Percentiles rank a stretch among this genome's conserved stretches.
phyloP scores from a whole-genome alignment of 2,113 vertebrate genomes.

The Scolopax mira region DNA sequence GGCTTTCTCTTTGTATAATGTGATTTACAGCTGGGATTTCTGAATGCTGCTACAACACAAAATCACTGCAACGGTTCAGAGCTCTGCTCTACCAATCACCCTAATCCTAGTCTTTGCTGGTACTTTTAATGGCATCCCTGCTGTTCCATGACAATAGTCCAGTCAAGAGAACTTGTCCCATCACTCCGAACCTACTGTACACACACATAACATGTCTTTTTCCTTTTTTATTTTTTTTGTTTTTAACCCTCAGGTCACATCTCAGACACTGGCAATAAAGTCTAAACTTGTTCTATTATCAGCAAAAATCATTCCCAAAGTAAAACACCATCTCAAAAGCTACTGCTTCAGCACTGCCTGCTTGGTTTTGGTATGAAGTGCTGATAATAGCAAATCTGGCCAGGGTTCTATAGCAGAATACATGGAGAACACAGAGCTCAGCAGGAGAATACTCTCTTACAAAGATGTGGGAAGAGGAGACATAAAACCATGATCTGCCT shows the following conservation, averaged over 20 bases:
- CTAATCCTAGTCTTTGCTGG: constrained; percentile 1
- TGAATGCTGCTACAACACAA: constrained; percentile 19
- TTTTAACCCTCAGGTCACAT: neutral
- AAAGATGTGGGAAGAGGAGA: neutral
- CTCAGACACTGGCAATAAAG: neutral
- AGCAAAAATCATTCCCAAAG: neutral
- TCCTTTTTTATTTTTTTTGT: too few relatives aligned
- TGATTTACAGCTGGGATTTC: constrained; percentile 49
- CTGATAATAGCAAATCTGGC: rapidly evolving
- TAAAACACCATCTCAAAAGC: neutral
- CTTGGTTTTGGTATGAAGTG: neutral
- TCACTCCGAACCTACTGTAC: neutral
- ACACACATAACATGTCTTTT: neutral
- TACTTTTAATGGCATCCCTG: constrained; percentile 28
- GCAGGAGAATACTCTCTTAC: neutral
- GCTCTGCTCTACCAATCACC: constrained; percentile 2
- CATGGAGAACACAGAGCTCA: neutral
- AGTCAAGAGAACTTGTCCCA: neutral
- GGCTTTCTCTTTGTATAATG: constrained; percentile 24
- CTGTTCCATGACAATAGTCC: constrained; percentile 11
- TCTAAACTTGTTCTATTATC: neutral
- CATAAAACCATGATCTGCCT: neutral
- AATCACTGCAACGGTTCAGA: neutral
- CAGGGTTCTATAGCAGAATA: neutral
- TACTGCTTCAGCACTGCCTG: neutral